Conservation (phyloP, 2,888 invertebrate species). For the Cyclophora albipunctata region DNA sequence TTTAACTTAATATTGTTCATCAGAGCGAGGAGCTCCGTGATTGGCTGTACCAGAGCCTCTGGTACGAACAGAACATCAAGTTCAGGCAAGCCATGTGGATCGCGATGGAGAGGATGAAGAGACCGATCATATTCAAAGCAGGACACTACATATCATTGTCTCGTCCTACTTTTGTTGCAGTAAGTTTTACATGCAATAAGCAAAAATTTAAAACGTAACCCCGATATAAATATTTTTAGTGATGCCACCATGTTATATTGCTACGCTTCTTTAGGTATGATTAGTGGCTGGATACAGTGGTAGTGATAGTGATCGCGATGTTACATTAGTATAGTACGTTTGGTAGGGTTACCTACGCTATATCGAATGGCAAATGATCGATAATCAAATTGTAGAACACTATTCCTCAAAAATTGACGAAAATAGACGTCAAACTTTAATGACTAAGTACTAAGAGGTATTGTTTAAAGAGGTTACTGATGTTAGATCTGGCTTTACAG, state of each 20-base stretch:
- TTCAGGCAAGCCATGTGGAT: slow-evolving; percentile 60
- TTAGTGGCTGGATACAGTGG: background rate
- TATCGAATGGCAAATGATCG: background rate
- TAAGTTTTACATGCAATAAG: slow-evolving; percentile 25
- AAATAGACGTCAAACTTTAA: too few species aligned
- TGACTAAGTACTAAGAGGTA: too few species aligned
- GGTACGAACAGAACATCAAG: slow-evolving; percentile 64
- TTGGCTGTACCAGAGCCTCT: slow-evolving; percentile 68
- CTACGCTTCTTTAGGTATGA: background rate
- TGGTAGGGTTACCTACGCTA: background rate
- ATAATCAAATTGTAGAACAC: background rate
- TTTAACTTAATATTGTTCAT: slow-evolving; percentile 4
- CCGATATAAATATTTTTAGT: background rate
- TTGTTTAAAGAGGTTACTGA: too few species aligned
- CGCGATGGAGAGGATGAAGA: slow-evolving; percentile 68
- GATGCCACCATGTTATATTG: background rate
- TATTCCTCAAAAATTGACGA: too few species aligned
- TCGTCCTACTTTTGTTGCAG: slow-evolving; percentile 68
- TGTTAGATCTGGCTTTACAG: background rate
- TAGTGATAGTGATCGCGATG: background rate
- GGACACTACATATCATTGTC: slow-evolving; percentile 70
- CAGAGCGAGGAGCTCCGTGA: slow-evolving; percentile 66
- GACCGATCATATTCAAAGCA: slow-evolving; percentile 64
- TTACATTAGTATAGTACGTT: background rate
- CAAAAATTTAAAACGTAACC: background rate